These are phyloP conservation scores for Cataglyphis cursor DNA, from an alignment of 2,888 invertebrate genomes.

Conservation along the genomic window DNA sequence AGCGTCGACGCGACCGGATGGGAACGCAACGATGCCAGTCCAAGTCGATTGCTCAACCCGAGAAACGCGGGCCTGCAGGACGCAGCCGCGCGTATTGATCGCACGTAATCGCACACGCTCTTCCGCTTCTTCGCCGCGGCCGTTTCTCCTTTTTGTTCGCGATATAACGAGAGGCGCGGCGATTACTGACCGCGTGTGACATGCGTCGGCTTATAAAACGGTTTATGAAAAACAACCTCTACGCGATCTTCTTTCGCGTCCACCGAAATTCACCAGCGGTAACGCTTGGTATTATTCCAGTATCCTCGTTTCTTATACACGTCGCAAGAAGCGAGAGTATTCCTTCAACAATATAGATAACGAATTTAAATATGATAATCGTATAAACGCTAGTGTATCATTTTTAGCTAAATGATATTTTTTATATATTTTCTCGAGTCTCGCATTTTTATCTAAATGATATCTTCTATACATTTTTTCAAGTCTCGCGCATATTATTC, in stretches of 20 bases:
- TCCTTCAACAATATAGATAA: not conserved
- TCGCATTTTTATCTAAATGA: too few relatives aligned
- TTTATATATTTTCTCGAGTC: not conserved
- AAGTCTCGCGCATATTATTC: too few relatives aligned
- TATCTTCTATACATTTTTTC: too few relatives aligned
- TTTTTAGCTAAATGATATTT: not conserved
- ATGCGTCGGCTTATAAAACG: constrained; percentile 5
- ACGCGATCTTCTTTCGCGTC: not conserved
- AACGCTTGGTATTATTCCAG: not conserved
- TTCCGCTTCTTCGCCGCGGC: constrained; percentile 59
- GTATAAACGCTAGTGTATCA: not conserved
- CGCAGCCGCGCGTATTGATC: constrained; percentile 65
- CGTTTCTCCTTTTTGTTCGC: constrained; percentile 48
- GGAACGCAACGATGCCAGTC: constrained; percentile 54
- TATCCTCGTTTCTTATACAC: not conserved
- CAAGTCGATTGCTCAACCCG: constrained; percentile 73
- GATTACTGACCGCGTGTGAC: constrained; percentile 26
- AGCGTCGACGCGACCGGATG: constrained; percentile 70
- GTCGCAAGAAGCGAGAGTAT: not conserved
- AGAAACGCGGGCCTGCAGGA: constrained; percentile 67
- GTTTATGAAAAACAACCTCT: not conserved
- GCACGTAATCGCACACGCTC: constrained; percentile 65
- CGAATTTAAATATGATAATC: not conserved
- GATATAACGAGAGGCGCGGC: constrained; percentile 59
- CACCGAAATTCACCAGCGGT: not conserved